Conservation (phyloP, 2,888 invertebrate genomes). For the Orthosia cruda region DNA sequence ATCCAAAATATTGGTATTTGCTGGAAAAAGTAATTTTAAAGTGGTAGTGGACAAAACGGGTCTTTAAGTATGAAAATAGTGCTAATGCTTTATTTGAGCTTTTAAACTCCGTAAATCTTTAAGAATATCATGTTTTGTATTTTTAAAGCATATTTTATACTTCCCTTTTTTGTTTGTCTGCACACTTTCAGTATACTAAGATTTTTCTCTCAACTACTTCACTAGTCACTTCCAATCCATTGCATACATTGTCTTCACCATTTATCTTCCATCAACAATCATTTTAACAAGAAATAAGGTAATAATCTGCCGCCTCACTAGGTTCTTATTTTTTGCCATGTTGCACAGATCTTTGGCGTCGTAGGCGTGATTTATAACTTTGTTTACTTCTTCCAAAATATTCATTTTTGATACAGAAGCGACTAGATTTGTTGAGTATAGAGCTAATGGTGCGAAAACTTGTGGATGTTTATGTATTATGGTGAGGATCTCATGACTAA, state of each 20-base stretch:
- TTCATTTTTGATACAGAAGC: constrained; percentile 23
- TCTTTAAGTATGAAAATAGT: neutral
- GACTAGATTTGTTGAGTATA: constrained; percentile 16
- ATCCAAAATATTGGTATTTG: constrained; percentile 40
- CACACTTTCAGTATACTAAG: neutral
- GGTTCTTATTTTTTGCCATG: constrained; percentile 42
- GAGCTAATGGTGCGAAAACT: constrained; percentile 27
- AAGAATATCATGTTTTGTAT: neutral
- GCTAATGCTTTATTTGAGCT: too few relatives aligned
- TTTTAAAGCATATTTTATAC: too few relatives aligned
- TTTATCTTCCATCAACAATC: constrained; percentile 44
- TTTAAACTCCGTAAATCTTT: too few relatives aligned
- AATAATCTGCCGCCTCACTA: constrained; percentile 61
- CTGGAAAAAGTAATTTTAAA: neutral
- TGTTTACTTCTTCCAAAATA: constrained; percentile 52
- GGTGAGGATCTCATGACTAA: too few relatives aligned
- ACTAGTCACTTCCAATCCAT: constrained; percentile 18
- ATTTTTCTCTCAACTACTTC: neutral
- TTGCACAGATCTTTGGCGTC: constrained; percentile 34
- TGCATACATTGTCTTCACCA: constrained; percentile 25
- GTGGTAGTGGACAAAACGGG: neutral
- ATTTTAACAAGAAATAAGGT: constrained; percentile 43
- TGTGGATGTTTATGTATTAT: neutral
- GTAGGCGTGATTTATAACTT: constrained; percentile 49
- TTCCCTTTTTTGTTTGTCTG: neutral